Evolutionary conservation across 2,113 vertebrate genomes (phyloP), one percentile per base, ranked within the genome.

Genomic region (Sebastes schlegelii): DNA sequence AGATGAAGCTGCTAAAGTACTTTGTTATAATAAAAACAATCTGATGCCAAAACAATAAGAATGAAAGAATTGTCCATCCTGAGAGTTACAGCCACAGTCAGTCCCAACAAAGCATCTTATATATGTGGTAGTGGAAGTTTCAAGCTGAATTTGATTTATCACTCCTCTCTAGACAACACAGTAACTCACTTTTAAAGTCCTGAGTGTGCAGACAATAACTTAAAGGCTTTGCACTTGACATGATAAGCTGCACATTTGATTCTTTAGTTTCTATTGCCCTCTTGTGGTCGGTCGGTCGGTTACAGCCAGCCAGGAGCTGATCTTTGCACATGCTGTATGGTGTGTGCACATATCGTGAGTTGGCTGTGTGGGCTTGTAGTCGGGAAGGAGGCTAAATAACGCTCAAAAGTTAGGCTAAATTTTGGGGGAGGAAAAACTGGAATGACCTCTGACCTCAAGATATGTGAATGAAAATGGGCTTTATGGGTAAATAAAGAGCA

Each of bases 251-350:
- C 42, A 51, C 4, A 3, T 60, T 14, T 5, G 23, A 17, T 82
- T 61, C 55, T 83, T 23, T 16, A 40, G 66, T 60, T 86, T 62
- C 19, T 77, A 82, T 75, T 78, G 87, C 92, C 87, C 82, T 86
- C 78, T 87, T 69, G 89, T 89, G 89, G 88, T 61, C 6, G 65
- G 10, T 73, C 5, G 17, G 17, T 73, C 5, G 13, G 17, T 75
- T n/a, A 43, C 14, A 45, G 6, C 11, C 7, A 7, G 74, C 19
- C 8, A 1, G 9, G 13, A 23, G 51, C 48, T 55, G 57, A 57
- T 61, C 6, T 64, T 48, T 62, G 21, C 16, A 26, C 55, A 4
- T 17, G 43, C 42, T 60, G 13, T 4, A 17, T 2, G 43, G 5
- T 17, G 17, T 21, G 2, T n/a, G 21, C 16, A 52, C 16, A 49